These are phyloP conservation scores for Pica pica DNA, from an alignment of 2,113 vertebrate species.

Conservation along the genomic window DNA sequence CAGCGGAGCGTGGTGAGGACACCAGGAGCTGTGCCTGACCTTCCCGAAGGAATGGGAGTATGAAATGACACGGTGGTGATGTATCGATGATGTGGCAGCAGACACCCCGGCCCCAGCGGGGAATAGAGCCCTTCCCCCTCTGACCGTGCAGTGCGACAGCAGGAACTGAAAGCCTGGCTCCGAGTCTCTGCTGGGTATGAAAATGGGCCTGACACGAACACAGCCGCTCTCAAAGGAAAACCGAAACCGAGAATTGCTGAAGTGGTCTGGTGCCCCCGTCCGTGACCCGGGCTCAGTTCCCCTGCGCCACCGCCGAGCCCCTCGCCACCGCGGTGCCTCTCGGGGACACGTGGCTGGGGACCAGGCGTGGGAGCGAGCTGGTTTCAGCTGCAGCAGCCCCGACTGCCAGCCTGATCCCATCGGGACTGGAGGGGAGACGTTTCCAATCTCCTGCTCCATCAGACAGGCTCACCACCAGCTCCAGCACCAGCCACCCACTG, in stretches of 20 bases:
- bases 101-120: not conserved
- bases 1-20: accelerated
- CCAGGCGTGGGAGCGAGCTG: not conserved
- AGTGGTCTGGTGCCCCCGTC: slow-evolving; percentile 26
- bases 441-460: not conserved
- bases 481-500: not conserved
- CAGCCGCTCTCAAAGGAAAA: slow-evolving; percentile 71
- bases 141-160: not conserved
- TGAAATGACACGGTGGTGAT: accelerated
- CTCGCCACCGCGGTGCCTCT: not conserved
- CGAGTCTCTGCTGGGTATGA: slow-evolving; percentile 41
- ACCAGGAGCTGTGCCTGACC: accelerated
- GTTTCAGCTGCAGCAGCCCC: not conserved
- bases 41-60: accelerated
- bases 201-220: slow-evolving; percentile 56
- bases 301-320: not conserved
- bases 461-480: not conserved
- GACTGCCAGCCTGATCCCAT: not conserved
- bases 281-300: slow-evolving; percentile 62
- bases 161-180: slow-evolving; percentile 73
- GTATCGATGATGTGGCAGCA: not conserved
- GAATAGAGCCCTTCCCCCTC: slow-evolving; percentile 22
- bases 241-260: slow-evolving; percentile 66
- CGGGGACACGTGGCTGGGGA: not conserved
- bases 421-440: not conserved